Percentiles rank a stretch among this genome's conserved stretches.
Conservation (phyloP, 2,113 vertebrate species). For the Microcebus griseorufus region DNA sequence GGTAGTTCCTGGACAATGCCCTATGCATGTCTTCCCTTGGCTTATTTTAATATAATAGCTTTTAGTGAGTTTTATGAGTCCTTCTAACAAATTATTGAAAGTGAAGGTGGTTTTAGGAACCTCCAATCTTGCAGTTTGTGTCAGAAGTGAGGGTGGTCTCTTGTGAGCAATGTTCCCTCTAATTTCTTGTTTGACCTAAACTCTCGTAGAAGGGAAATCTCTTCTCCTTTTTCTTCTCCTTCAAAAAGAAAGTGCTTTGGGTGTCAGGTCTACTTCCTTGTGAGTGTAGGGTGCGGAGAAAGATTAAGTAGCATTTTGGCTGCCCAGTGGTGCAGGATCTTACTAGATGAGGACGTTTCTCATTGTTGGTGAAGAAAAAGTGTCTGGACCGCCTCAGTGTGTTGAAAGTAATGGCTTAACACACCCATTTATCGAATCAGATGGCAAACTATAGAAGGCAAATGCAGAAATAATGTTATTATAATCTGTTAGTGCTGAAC, state of each 20-base stretch:
- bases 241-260: background rate
- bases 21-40: background rate
- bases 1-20: background rate
- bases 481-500: constrained; percentile 40
- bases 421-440: constrained; percentile 31
- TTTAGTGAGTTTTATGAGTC: background rate
- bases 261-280: background rate
- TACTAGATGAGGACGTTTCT: background rate
- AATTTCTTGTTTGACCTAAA: background rate
- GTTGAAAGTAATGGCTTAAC: constrained; percentile 28
- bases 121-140: background rate
- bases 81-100: background rate
- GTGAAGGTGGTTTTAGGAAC: background rate
- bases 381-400: background rate
- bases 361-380: background rate
- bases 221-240: background rate
- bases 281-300: background rate
- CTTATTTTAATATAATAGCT: background rate
- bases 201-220: background rate
- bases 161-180: background rate
- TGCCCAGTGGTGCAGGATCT: background rate
- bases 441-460: constrained; percentile 60
- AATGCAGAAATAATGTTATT: constrained; percentile 50
- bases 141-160: background rate
- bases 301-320: background rate